A percentile compares a stretch with the other conserved stretches of the same genome.
These are phyloP conservation scores for Antedon mediterranea DNA, from an alignment of 53 echinoderm and acorn worm species.

Conservation along the genomic window DNA sequence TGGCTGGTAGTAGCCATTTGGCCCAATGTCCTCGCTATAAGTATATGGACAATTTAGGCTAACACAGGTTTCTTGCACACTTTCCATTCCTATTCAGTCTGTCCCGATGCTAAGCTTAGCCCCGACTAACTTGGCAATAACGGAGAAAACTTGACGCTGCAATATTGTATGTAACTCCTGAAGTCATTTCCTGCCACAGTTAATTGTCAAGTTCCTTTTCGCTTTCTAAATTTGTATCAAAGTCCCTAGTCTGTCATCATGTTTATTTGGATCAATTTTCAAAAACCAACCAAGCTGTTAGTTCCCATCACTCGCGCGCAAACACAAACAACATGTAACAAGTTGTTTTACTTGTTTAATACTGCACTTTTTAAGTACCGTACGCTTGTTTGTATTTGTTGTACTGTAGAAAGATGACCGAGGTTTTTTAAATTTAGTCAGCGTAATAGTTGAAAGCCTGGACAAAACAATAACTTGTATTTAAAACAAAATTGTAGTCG, in stretches of 20 bases:
- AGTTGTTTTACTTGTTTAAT: no score
- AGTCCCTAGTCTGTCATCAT: background rate
- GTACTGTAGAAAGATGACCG: no score
- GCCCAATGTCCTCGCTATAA: background rate
- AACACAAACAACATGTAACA: no score
- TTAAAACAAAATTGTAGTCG: no score
- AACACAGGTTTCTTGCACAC: background rate
- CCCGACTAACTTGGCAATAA: background rate
- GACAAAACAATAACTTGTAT: no score
- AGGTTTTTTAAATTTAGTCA: no score
- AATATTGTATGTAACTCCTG: background rate
- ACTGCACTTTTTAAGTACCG: no score
- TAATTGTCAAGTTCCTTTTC: background rate
- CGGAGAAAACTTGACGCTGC: background rate
- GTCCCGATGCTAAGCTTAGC: background rate
- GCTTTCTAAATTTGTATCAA: background rate
- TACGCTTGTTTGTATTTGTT: no score
- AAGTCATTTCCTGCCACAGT: background rate
- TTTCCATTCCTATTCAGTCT: background rate
- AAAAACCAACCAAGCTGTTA: background rate
- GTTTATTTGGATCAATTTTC: background rate
- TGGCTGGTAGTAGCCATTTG: background rate
- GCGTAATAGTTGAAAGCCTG: no score
- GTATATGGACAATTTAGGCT: background rate
- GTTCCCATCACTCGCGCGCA: background rate